Base-by-base conservation (phyloP, 1,140 invertebrate species). In the Cotesia vestalis region DNA sequence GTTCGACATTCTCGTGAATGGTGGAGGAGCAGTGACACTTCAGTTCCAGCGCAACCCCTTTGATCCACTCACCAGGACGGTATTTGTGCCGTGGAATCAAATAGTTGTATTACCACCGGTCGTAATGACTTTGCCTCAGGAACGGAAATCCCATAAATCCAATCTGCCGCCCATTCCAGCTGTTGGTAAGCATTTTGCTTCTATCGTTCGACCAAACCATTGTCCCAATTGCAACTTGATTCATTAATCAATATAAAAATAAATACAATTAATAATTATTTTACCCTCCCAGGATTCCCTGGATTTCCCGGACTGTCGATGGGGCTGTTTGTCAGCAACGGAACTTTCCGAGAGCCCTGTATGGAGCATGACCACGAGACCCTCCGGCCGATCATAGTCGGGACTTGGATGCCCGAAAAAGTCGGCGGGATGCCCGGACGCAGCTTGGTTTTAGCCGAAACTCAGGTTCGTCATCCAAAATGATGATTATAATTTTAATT, bases 1-100 rank as follows among this genome's bases (percentile, higher is more conserved):
- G 93, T 99, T 99, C 89, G 98, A 99, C 88, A 93, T 99, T 53
- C 88, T 99, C 78, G 97, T 99, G 36, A 99, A 99, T 88, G 98
- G 98, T 17, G 98, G 98, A 64, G 96, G 97, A n/a, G 96, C 97
- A 5, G 95, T 99, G 12, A 98, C 95, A 14, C 88, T 99, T 72
- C 95, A 98, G 85, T 98, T 99, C 88, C 95, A 96, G 84, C 89
- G 96, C 70, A 95, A 93, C 59, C 96, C 95, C n/a, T 97, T 97
- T 88, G 91, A 92, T 78, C 94, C 94, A 0, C 87, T 94, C 57
- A 94, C 93, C 36, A 91, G 92, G 77, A 96, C 95, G 8, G 94
- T 97, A 60, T 96, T 96, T 83, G 95, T 96, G 70, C 95, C 96
- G 17, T 97, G 96, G 96, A 98, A 98, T 89, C 94, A 96, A 86